Percentiles rank a stretch among this genome's conserved stretches.
phyloP scores from a whole-genome alignment of 2,113 vertebrate genomes.

The Meriones unguiculatus region DNA sequence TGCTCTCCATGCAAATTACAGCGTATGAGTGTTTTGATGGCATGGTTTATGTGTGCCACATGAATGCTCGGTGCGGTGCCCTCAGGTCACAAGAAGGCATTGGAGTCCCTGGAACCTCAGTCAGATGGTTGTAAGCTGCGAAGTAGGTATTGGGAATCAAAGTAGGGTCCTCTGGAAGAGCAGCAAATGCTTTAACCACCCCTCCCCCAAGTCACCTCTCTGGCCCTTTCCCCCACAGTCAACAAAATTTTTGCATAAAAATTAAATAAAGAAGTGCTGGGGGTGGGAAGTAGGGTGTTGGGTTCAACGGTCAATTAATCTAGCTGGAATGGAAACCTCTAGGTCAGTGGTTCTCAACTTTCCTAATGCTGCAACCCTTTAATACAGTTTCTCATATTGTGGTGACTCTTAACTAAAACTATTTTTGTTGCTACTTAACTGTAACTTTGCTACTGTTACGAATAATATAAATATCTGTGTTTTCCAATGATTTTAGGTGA shows the following conservation, averaged over 20 bases:
- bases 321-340: not conserved
- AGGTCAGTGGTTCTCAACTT: not conserved
- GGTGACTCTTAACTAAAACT: not conserved
- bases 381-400: not conserved
- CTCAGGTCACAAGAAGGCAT: not conserved
- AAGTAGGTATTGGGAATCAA: not conserved
- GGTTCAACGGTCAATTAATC: not conserved
- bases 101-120: not conserved
- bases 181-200: not conserved
- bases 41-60: not conserved
- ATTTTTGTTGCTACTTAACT: not conserved
- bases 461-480: not conserved
- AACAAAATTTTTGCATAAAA: not conserved
- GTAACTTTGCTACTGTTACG: not conserved
- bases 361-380: not conserved
- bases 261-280: not conserved
- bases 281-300: not conserved
- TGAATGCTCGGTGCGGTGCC: not conserved
- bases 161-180: not conserved
- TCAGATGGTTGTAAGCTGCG: not conserved
- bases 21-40: not conserved
- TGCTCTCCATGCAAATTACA: not conserved
- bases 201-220: not conserved
- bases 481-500: not conserved
- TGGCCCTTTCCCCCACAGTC: not conserved